A percentile compares a stretch with the other conserved stretches of the same genome.
These are phyloP conservation scores for Erythrocebus patas DNA, from an alignment of 2,113 vertebrate genomes.

Conservation along the genomic window DNA sequence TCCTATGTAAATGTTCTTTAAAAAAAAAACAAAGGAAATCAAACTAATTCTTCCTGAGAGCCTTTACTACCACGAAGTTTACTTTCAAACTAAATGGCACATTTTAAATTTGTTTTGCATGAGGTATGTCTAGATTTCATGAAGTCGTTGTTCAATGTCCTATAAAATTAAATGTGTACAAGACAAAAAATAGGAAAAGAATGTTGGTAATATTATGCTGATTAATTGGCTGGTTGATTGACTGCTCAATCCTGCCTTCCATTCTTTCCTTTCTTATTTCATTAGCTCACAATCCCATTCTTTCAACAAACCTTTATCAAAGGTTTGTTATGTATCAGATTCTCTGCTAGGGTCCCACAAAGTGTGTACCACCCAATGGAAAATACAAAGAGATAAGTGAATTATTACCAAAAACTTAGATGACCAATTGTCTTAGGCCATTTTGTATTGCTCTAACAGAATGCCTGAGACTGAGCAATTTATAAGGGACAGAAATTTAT, in stretches of 20 bases:
- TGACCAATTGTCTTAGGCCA: neutral
- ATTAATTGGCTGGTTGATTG: neutral
- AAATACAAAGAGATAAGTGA: neutral
- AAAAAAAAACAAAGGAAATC: neutral
- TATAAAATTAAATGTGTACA: neutral
- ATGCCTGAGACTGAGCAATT: neutral
- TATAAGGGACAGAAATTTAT: neutral
- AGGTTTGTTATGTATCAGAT: neutral
- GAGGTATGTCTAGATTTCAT: neutral
- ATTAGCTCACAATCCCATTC: neutral
- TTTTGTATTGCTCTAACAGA: neutral
- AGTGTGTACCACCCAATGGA: neutral
- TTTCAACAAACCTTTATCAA: neutral
- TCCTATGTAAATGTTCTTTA: neutral
- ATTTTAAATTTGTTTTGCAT: conserved; percentile 15
- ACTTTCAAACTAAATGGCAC: neutral
- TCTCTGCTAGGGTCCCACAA: neutral
- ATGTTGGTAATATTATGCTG: neutral
- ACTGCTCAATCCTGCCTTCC: neutral
- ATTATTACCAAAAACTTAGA: neutral
- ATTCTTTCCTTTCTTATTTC: neutral
- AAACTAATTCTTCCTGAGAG: neutral
- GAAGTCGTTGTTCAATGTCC: neutral
- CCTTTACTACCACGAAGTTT: neutral
- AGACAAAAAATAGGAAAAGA: neutral